Base-by-base conservation (phyloP, 1,140 invertebrate genomes). In the Antheraea mylitta region DNA sequence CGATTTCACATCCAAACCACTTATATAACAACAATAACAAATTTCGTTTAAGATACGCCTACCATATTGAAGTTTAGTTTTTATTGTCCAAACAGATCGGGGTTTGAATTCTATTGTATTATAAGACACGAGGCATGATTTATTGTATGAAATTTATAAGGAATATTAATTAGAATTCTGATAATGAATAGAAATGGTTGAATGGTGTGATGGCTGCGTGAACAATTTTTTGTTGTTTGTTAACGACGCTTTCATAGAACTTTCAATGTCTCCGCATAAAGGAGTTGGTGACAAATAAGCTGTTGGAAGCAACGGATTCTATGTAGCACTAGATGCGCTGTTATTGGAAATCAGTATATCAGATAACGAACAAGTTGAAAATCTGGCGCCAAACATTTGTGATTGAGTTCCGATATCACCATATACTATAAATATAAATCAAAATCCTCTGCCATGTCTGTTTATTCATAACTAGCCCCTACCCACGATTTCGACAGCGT, bases 71-170 rank as follows among this genome's bases (percentile, higher is more conserved):
- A 53, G 45, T 16, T 53, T 53, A 9, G 10, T 53, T 53, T 53
- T 53, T 53, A 53, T 53, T 53, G 45, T 53, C 16, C 45, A 53
- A 53, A 53, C 45, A 53, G 16, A 53, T 53, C 45, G 45, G 13
- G 45, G 45, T 71, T 69, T 71, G 68, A 72, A 64, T 7, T 18
- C 18, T 45, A 67, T 66, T 68, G 66, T 76, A 38, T 38, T 18
- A 70, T 58, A 13, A 18, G 68, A 68, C 67, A 64, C 64, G 67
- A 64, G 64, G 30, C 8, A n/a, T 73, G 72, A 73, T 73, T 73
- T 73, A 73, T 73, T 61, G 58, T 61, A 73, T 67, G 64, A 73
- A 53, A 70, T 73, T 73, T 73, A 73, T 73, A 70, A 67, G 16
- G 61, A 58, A 65, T 73, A 73, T 70, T 70, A 73, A 73, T 70